Evolutionary conservation across 1,140 invertebrate genomes (phyloP), one percentile per base, ranked within the genome.

Genomic region (Aphaenogaster floridana): DNA sequence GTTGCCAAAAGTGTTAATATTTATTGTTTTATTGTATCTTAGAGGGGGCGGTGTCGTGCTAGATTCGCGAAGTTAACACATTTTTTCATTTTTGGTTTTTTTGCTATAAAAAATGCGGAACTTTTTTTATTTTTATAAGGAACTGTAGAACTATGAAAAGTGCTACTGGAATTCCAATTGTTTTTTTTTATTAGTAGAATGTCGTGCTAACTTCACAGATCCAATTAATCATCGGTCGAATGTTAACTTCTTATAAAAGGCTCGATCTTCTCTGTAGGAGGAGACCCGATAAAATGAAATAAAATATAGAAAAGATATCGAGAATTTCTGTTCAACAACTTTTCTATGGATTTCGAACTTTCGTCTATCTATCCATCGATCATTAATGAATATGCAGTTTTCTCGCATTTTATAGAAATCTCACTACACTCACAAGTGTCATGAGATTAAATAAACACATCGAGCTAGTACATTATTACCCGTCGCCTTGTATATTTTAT

Each of bases 401-500:
- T 21, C 64, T 45, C 9, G n/a, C 34, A 36, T 36, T 36, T 34
- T 34, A 45, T 36, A 45, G 8, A 45, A 15, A 13, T 78, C 59
- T 78, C 11, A 21, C 2, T 48, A 63, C 28, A 50, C 5, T 59
- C 5, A 39, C 11, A 42, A 42, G 1, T 69, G 21, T 79, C 42
- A 36, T 28, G 39, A 48, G 17, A 79, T 79, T 11, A 64, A 66
- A 64, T 79, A 50, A 79, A 52, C 45, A 17, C 15, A 50, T 13
- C 15, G 6, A 64, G 8, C 1, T 21, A 34, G 15, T 66, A 15
- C 13, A 39, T 66, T 34, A 64, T 34, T 66, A 69, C 66, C 3
- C 45, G 59, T 34, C 42, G 28, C 17, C 52, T 48, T 42, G 5
- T 78, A 79, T 21, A 17, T 50, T 64, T 79, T 79, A 64, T 64